Conservation (phyloP, 2,888 invertebrate genomes). For the Oeneis ivallda region DNA sequence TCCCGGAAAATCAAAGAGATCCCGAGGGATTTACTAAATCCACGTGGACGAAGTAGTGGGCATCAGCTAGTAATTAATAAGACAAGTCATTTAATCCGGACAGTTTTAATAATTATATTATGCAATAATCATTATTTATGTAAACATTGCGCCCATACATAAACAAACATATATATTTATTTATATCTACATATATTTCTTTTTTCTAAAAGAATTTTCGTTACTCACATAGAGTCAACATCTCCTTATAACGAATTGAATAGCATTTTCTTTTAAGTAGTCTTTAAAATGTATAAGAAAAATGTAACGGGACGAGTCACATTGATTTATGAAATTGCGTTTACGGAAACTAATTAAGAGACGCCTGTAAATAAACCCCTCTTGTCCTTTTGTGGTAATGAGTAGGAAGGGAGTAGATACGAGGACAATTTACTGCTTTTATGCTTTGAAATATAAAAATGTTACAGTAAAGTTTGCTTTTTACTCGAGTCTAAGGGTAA, state of each 20-base stretch:
- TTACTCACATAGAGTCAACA: not conserved
- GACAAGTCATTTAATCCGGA: not conserved
- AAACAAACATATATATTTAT: not conserved
- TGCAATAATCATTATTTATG: too few species aligned
- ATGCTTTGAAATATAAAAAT: not conserved
- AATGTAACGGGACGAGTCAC: slow-evolving; percentile 11
- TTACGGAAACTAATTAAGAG: slow-evolving; percentile 23
- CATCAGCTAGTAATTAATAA: too few species aligned
- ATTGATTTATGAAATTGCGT: slow-evolving; percentile 20
- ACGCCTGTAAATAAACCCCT: slow-evolving; percentile 19
- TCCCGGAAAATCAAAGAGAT: too few species aligned
- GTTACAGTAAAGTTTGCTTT: not conserved
- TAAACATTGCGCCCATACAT: too few species aligned
- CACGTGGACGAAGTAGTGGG: too few species aligned
- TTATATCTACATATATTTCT: not conserved
- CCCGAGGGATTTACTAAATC: too few species aligned
- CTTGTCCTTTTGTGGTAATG: slow-evolving; percentile 17
- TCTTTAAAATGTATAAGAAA: slow-evolving; percentile 15
- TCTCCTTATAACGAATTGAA: not conserved
- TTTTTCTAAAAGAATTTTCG: too few species aligned
- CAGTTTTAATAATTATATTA: not conserved
- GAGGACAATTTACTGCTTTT: not conserved
- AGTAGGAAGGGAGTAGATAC: slow-evolving; percentile 5
- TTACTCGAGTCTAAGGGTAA: too few species aligned
- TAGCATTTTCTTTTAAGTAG: not conserved